Evolutionary conservation across 2,888 invertebrate genomes (phyloP), one percentile per base, ranked within the genome.

Genomic region (Drosophila bunnanda): DNA sequence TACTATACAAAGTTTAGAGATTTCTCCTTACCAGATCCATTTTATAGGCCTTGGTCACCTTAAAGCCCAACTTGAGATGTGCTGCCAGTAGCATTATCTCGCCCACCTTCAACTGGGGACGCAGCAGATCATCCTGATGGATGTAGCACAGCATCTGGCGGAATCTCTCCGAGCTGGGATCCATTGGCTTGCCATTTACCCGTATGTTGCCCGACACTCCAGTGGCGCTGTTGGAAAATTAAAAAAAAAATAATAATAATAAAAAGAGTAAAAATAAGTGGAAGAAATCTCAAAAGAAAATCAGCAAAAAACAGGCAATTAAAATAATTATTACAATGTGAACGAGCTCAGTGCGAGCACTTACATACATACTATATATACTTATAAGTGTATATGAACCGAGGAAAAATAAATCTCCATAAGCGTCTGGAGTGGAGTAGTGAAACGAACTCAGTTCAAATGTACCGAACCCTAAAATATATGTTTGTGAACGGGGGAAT

Each of bases 61-160:
- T 94, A 78, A 93, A 95, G 46, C 97, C 96, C 56, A 97, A 94
- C 91, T 97, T 97, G 61, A 97, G 94, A 77, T 97, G 95, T 4
- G 97, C 96, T 0, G 97, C 96, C 57, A 96, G 94, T 85, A 95
- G 94, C 96, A 97, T 96, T 80, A 97, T 94, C 93, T 97, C 97
- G 87, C 95, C 94, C 52, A 96, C 95, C 59, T 96, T 95, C 80
- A 98, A 93, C 84, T 96, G 94, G 32, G 95, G 94, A 75, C 97
- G 94, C 87, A 97, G 92, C 88, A 95, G 93, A 90, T 96, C 96
- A 71, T 96, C 95, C 90, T 97, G 97, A 92, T 97, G 96, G 88
- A 97, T 97, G 93, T 97, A 97, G 82, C 96, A 96, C 2, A 96
- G 96, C 38, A 96, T 94, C 80, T 95, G 95, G 36, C 95, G 94